Conservation (phyloP, 2,888 invertebrate species). For the Trachelus iudaicus region DNA sequence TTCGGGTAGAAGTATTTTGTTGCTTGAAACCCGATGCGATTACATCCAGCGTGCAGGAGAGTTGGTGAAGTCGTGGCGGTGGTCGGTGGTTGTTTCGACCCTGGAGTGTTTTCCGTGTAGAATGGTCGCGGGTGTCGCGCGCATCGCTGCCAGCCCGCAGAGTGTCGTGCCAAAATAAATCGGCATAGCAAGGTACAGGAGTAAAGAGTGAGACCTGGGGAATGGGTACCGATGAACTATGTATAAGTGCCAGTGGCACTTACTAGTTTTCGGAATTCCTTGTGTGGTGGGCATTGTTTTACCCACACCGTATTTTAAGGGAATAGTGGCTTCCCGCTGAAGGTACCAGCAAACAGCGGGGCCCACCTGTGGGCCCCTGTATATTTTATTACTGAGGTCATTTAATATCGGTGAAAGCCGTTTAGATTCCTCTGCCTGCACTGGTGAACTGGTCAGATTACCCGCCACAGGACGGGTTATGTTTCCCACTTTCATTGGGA, state of each 20-base stretch:
- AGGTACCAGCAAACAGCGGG: conserved; percentile 2
- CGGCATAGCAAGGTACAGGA: conserved; percentile 3
- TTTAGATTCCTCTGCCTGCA: conserved; percentile 27
- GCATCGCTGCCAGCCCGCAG: conserved; percentile 35
- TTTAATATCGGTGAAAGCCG: conserved; percentile 16
- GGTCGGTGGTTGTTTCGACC: conserved; percentile 16
- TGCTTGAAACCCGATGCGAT: conserved; percentile 25
- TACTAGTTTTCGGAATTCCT: conserved; percentile 28
- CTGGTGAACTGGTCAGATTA: conserved; percentile 37
- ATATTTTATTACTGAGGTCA: background rate
- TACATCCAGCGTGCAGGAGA: background rate
- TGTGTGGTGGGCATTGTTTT: conserved; percentile 34
- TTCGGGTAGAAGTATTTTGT: conserved; percentile 28
- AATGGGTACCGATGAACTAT: conserved; percentile 27
- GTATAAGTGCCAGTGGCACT: conserved; percentile 31
- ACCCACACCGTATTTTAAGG: conserved; percentile 31
- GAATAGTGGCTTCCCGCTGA: conserved; percentile 11
- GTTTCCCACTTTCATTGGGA: conserved; percentile 79
- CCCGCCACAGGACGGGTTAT: conserved; percentile 69
- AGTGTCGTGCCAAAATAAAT: conserved; percentile 42
- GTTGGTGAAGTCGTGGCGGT: background rate
- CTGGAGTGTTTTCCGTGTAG: conserved; percentile 33
- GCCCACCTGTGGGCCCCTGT: background rate
- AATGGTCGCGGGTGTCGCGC: conserved; percentile 47
- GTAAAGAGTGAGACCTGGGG: background rate